These are phyloP conservation scores for Melanogrammus aeglefinus DNA, from an alignment of 2,797 vertebrate genomes.

Conservation along the genomic window DNA sequence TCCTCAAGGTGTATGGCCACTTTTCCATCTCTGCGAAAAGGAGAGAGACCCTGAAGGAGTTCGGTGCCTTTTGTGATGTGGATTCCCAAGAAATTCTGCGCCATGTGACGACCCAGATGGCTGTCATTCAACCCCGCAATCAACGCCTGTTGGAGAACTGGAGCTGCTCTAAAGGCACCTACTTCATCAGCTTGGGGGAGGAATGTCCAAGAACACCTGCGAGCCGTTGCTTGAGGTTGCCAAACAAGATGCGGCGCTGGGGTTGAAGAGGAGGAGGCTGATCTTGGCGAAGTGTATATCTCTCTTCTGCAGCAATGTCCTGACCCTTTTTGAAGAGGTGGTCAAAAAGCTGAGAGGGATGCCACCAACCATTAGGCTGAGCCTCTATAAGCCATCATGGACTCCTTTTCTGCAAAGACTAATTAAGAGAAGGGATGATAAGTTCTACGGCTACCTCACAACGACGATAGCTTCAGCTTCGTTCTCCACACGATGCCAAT, in stretches of 20 bases:
- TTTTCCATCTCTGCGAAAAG: slow-evolving; percentile 35
- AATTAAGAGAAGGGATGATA: slow-evolving; percentile 2
- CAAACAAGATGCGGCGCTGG: slow-evolving; percentile 16
- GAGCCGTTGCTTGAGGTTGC: slow-evolving; percentile 16
- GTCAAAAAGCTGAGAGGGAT: slow-evolving; percentile 25
- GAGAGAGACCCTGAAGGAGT: slow-evolving; percentile 24
- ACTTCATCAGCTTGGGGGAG: slow-evolving; percentile 20
- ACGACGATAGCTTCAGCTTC: slow-evolving; percentile 6
- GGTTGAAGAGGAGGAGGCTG: slow-evolving; percentile 7
- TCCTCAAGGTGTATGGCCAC: slow-evolving; percentile 18
- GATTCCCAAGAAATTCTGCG: too few relatives aligned
- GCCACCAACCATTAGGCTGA: slow-evolving; percentile 28
- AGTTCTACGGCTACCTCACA: slow-evolving; percentile 12
- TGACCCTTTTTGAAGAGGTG: slow-evolving; percentile 23
- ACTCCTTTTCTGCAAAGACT: slow-evolving; percentile 2
- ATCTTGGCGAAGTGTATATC: slow-evolving; percentile 22
- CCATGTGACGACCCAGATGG: too few relatives aligned
- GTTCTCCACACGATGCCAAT: slow-evolving; percentile 4
- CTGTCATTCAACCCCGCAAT: too few relatives aligned
- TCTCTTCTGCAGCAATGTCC: slow-evolving; percentile 27
- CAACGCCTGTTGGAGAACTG: slow-evolving; percentile 13
- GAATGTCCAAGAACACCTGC: slow-evolving; percentile 14
- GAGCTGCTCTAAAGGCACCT: slow-evolving; percentile 17
- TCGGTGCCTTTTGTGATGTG: slow-evolving; percentile 25
- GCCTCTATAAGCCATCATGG: slow-evolving; percentile 25